Evolutionary conservation across 2,888 invertebrate genomes (phyloP), one percentile per base, ranked within the genome.

Genomic region (Drosophila mimetica): DNA sequence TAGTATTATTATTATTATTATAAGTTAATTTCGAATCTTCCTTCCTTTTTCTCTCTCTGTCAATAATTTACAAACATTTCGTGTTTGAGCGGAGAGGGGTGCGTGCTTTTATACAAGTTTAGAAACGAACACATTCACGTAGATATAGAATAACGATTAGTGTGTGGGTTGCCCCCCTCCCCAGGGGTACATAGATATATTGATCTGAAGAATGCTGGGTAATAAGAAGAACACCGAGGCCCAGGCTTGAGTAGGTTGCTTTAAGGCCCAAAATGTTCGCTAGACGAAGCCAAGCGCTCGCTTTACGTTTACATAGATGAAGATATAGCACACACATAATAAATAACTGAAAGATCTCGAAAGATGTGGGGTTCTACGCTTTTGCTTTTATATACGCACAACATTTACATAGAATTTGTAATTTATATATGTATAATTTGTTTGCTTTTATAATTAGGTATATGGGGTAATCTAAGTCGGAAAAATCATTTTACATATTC

Each of bases 91-190:
- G 52, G 51, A 32, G 44, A 54, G 52, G 61, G 53, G 53, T n/a
- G 53, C 71, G 54, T 71, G 70, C 63, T 53, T 63, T 70, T 71
- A 51, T 71, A 71, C 72, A 71, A 64, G 64, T 52, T 67, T 48
- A 44, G 37, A 47, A 73, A 66, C 74, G 72, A 72, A 72, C 72
- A 72, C 72, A 72, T 72, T 66, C 59, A 73, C 52, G 58, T 70
- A 70, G 46, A 58, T 44, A 32, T 55, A 46, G 70, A 67, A 39
- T 46, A 58, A 34, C 57, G 20, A 28, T 44, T 57, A 51, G 44
- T 60, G 51, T 59, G 50, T 39, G 59, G 41, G 32, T 52, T 22
- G 59, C 50, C 14, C 32, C 37, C 47, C 54, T 54, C 53, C 36
- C 52, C 53, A 14, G 22, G 42, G 66, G 46, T 44, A 64, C 59